phyloP scores from a whole-genome alignment of 2,888 invertebrate species.

The Spodoptera littoralis region DNA sequence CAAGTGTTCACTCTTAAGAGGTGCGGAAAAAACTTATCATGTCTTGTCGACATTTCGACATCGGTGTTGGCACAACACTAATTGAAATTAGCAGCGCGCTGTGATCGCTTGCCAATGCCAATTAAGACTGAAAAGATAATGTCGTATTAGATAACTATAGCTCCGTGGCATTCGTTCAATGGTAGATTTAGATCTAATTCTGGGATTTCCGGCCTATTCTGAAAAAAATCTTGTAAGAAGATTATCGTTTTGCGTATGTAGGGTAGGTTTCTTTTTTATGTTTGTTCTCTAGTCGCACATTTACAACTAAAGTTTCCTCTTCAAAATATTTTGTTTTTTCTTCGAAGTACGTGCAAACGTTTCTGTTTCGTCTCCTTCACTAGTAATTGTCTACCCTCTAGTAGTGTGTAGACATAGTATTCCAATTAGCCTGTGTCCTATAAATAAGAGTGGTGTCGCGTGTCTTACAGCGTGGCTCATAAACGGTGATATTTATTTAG shows the following conservation, averaged over 20 bases:
- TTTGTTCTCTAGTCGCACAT: no score
- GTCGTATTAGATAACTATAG: constrained; percentile 45
- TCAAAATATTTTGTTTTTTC: no score
- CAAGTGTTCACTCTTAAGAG: constrained; percentile 58
- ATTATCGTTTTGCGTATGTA: constrained; percentile 28
- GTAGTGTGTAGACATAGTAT: no score
- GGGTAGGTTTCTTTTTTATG: constrained; percentile 12
- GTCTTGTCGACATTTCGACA: constrained; percentile 62
- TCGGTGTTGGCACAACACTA: constrained; percentile 66
- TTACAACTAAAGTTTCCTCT: no score
- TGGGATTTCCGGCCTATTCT: constrained; percentile 27
- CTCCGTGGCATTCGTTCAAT: constrained; percentile 39
- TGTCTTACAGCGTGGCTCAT: constrained; percentile 59
- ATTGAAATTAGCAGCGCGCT: constrained; percentile 65
- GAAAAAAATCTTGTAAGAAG: constrained; percentile 26
- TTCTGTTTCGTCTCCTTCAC: no score
- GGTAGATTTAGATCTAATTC: constrained; percentile 33
- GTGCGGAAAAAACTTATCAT: constrained; percentile 58
- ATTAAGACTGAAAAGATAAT: constrained; percentile 63
- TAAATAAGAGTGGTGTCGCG: constrained; percentile 56
- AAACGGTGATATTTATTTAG: constrained; percentile 80
- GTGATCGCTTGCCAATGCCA: constrained; percentile 71
- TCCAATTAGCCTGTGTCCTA: constrained; percentile 44
- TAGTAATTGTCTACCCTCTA: no score
- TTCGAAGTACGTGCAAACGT: no score